Conservation (phyloP, 2,113 vertebrate genomes). For the Poeciliopsis retropinna region DNA sequence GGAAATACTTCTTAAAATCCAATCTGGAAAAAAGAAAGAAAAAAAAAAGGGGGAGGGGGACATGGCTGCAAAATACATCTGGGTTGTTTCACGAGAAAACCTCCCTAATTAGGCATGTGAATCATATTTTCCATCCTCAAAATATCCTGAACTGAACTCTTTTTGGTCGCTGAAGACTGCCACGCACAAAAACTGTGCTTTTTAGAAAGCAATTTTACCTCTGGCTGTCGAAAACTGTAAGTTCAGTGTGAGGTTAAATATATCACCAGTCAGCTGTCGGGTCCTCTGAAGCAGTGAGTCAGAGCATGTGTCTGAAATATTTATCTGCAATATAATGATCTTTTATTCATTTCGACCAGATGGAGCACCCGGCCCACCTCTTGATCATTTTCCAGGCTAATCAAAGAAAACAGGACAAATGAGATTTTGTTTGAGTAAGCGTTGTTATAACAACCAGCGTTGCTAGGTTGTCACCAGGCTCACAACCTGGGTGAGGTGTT, state of each 20-base stretch:
- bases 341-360: slow-evolving; percentile 1
- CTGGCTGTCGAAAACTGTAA: slow-evolving; percentile 12
- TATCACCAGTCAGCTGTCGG: slow-evolving; percentile 9
- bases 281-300: background rate
- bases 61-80: slow-evolving; percentile 46
- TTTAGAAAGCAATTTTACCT: slow-evolving; percentile 23
- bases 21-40: slow-evolving; percentile 43
- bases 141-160: slow-evolving; percentile 50
- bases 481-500: slow-evolving; percentile 15
- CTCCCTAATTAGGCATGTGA: slow-evolving; percentile 64
- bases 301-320: background rate
- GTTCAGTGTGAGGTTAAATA: slow-evolving; percentile 41
- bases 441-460: slow-evolving; percentile 18
- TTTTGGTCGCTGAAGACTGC: slow-evolving; percentile 43
- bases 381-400: background rate
- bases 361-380: background rate
- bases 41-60: slow-evolving; percentile 10
- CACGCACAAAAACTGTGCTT: slow-evolving; percentile 31
- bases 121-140: slow-evolving; percentile 72
- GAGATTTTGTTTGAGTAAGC: slow-evolving; percentile 7
- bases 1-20: slow-evolving; percentile 33
- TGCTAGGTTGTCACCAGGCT: slow-evolving; percentile 31
- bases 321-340: background rate
- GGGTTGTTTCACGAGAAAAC: slow-evolving; percentile 65
- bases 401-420: slow-evolving; percentile 13